phyloP scores from a whole-genome alignment of 2,113 vertebrate genomes.

The Tragulus kanchil region DNA sequence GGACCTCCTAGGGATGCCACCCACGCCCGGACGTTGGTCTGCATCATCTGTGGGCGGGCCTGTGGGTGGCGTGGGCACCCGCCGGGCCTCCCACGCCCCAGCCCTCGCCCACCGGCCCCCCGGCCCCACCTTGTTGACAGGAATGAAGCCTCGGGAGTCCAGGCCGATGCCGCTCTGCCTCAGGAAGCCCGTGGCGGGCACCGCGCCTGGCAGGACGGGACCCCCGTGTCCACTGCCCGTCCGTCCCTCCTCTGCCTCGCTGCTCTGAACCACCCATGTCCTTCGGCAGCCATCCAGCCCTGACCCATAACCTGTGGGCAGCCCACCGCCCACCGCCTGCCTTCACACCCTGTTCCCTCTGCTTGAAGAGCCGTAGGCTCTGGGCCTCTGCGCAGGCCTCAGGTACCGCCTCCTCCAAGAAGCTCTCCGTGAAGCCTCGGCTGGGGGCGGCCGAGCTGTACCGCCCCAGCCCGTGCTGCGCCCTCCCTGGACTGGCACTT shows the following conservation, averaged over 20 bases:
- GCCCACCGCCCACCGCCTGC: not conserved
- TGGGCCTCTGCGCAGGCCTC: not conserved
- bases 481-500: not conserved
- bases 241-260: too few species aligned
- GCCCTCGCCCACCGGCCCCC: not conserved
- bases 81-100: not conserved
- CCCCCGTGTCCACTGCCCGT: not conserved
- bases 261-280: not conserved
- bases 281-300: not conserved
- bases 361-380: not conserved
- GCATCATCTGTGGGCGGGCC: slow-evolving; percentile 93
- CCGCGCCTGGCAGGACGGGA: slow-evolving; percentile 88
- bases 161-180: slow-evolving; percentile 95
- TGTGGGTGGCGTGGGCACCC: not conserved
- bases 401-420: not conserved
- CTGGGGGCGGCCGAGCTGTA: too few species aligned
- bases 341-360: not conserved
- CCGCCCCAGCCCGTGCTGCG: not conserved
- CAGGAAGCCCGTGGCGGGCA: slow-evolving; percentile 95
- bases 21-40: slow-evolving; percentile 94
- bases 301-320: not conserved
- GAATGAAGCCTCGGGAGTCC: slow-evolving; percentile 96
- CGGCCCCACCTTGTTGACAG: slow-evolving; percentile 95
- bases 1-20: too few species aligned
- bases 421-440: not conserved